Evolutionary conservation across 2,797 vertebrate species (phyloP).

Genomic region (Micromesistius poutassou): DNA sequence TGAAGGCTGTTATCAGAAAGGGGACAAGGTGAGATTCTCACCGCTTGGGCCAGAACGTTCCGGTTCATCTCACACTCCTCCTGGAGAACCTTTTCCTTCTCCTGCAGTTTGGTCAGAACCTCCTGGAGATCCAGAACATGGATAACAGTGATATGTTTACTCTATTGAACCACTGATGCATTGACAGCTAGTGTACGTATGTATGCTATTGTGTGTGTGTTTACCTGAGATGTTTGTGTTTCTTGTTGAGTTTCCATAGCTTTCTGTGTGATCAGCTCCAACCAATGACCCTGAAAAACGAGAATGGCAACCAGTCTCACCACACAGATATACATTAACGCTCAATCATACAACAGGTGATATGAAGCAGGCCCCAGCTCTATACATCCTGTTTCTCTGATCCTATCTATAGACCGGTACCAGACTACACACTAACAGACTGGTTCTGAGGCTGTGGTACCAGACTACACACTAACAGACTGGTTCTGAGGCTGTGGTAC

Average conservation of each 20-base stretch:
- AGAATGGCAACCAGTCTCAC: background rate
- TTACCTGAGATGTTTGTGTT: background rate
- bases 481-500: too few species aligned
- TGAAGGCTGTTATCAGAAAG: too few species aligned
- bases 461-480: too few species aligned
- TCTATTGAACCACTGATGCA: too few species aligned
- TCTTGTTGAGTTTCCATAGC: slow-evolving; percentile 35
- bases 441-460: too few species aligned
- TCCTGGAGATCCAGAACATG: slow-evolving; percentile 57
- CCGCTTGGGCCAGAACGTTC: slow-evolving; percentile 78
- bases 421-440: too few species aligned
- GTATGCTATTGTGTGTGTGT: background rate
- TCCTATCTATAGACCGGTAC: too few species aligned
- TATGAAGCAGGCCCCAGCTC: too few species aligned
- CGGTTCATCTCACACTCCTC: slow-evolving; percentile 81
- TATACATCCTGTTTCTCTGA: too few species aligned
- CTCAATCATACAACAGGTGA: too few species aligned
- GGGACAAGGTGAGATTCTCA: slow-evolving; percentile 41
- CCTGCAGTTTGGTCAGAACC: slow-evolving; percentile 67
- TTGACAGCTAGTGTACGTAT: background rate
- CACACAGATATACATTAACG: too few species aligned
- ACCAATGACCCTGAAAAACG: slow-evolving; percentile 70
- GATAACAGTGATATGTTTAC: background rate
- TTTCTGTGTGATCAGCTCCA: slow-evolving; percentile 75
- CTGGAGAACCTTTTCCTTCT: slow-evolving; percentile 75